Conservation (phyloP, 2,888 invertebrate genomes). For the Cantharis lateralis region DNA sequence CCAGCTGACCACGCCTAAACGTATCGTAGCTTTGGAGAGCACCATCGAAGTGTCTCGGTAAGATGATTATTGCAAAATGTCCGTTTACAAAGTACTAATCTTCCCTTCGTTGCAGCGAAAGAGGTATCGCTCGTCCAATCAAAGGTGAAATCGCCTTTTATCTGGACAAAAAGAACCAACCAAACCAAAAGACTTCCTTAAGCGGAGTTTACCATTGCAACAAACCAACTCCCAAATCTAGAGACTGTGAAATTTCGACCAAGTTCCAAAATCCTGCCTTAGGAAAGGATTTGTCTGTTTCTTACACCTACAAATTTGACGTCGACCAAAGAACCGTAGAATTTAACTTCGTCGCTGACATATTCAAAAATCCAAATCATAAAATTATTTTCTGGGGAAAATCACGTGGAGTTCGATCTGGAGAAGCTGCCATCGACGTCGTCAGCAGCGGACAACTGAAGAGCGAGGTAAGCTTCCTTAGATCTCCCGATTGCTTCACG, state of each 20-base stretch:
- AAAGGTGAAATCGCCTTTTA: slow-evolving; percentile 66
- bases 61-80: background rate
- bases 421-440: slow-evolving; percentile 53
- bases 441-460: slow-evolving; percentile 52
- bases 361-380: slow-evolving; percentile 64
- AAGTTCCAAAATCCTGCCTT: slow-evolving; percentile 72
- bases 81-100: background rate
- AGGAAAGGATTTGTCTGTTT: slow-evolving; percentile 51
- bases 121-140: background rate
- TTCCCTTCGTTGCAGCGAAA: background rate
- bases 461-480: slow-evolving; percentile 55
- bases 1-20: slow-evolving; percentile 69
- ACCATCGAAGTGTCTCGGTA: slow-evolving; percentile 36
- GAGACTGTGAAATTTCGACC: slow-evolving; percentile 61
- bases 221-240: slow-evolving; percentile 56
- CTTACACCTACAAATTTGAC: slow-evolving; percentile 55
- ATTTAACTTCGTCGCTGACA: slow-evolving; percentile 60
- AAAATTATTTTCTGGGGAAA: slow-evolving; percentile 58
- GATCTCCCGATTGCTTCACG: too few species aligned
- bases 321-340: slow-evolving; percentile 50
- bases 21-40: slow-evolving; percentile 68
- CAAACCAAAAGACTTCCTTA: slow-evolving; percentile 69
- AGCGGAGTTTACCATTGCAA: slow-evolving; percentile 60
- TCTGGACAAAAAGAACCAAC: slow-evolving; percentile 72
- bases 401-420: slow-evolving; percentile 22